phyloP scores from a whole-genome alignment of 2,888 invertebrate species.

The Pollenia amentaria region DNA sequence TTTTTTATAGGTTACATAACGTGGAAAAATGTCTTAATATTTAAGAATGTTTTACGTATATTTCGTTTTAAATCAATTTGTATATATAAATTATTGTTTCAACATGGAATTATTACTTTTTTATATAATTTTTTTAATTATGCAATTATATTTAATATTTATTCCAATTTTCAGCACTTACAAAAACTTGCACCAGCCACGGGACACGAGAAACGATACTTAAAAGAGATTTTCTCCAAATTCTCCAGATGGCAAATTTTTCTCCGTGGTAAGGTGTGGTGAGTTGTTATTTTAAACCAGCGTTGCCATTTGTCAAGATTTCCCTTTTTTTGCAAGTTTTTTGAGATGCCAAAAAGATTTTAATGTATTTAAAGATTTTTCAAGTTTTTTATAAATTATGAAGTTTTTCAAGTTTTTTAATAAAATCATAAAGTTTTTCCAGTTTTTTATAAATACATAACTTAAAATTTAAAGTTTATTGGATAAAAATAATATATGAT shows the following conservation, averaged over 20 bases:
- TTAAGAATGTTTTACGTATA: not conserved
- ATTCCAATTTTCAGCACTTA: conserved; percentile 62
- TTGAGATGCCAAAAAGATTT: too few relatives aligned
- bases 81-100: too few relatives aligned
- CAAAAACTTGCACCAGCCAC: conserved; percentile 72
- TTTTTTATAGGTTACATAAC: conserved; percentile 75
- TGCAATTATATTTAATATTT: conserved; percentile 65
- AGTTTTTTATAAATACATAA: too few relatives aligned
- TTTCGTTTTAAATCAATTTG: not conserved
- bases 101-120: not conserved
- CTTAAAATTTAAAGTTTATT: too few relatives aligned
- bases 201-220: conserved; percentile 73
- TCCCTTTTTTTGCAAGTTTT: too few relatives aligned
- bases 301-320: too few relatives aligned
- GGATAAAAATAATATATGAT: too few relatives aligned
- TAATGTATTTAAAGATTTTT: too few relatives aligned
- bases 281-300: conserved; percentile 4
- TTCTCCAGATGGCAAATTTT: conserved; percentile 57
- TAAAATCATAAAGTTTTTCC: too few relatives aligned
- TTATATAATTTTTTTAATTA: conserved; percentile 57
- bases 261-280: conserved; percentile 29
- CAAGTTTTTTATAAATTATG: too few relatives aligned
- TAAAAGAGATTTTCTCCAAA: conserved; percentile 68
- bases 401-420: too few relatives aligned
- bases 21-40: conserved; percentile 49